phyloP scores from a whole-genome alignment of 2,888 invertebrate species.

The Andrena camellia region DNA sequence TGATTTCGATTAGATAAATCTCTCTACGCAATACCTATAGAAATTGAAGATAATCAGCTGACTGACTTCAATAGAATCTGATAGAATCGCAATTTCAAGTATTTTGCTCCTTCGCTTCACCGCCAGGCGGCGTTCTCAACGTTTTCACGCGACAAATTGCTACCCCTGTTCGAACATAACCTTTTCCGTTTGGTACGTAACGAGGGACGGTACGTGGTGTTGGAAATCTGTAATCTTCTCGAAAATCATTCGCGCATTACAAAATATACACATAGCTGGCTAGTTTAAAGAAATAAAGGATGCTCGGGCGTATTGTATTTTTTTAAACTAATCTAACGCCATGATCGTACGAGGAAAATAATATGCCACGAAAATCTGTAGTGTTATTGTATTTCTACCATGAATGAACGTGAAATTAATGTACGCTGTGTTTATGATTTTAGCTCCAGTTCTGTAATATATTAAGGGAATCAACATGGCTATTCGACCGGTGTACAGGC shows the following conservation, averaged over 20 bases:
- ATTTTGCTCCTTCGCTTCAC: not conserved
- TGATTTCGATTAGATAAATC: slow-evolving; percentile 9
- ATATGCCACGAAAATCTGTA: slow-evolving; percentile 5
- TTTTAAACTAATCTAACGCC: slow-evolving; percentile 10
- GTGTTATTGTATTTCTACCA: not conserved
- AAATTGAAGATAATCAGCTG: slow-evolving; percentile 17
- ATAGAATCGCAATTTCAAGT: not conserved
- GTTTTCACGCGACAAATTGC: slow-evolving; percentile 11
- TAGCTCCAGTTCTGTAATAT: slow-evolving; percentile 19
- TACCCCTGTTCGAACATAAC: slow-evolving; percentile 41
- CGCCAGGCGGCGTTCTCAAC: slow-evolving; percentile 6
- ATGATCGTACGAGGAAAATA: slow-evolving; percentile 7
- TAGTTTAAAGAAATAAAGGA: slow-evolving; percentile 38
- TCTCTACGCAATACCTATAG: not conserved
- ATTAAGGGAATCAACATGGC: slow-evolving; percentile 89
- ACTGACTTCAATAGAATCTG: not conserved
- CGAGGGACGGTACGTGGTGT: slow-evolving; percentile 68
- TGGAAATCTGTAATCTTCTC: slow-evolving; percentile 66
- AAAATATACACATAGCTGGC: slow-evolving; percentile 10
- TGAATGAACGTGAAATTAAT: slow-evolving; percentile 1
- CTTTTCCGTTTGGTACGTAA: slow-evolving; percentile 45
- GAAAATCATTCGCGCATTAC: slow-evolving; percentile 58
- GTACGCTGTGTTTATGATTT: slow-evolving; percentile 16
- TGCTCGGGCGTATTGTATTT: slow-evolving; percentile 51
- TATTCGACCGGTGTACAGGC: slow-evolving; percentile 95